Conservation (phyloP, 2,113 vertebrate species). For the Phalacrocorax carbo region DNA sequence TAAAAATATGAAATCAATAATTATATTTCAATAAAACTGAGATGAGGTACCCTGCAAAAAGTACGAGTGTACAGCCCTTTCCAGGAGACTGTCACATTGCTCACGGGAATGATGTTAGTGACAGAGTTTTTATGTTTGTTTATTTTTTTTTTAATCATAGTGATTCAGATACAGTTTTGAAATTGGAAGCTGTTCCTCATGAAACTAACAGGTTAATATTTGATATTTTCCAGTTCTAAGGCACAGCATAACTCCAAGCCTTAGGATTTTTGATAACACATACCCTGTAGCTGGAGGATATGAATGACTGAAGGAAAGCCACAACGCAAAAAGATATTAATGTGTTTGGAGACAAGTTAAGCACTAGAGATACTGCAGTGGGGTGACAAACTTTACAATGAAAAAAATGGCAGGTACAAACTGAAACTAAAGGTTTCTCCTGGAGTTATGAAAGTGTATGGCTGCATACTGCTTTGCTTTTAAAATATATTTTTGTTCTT, state of each 20-base stretch:
- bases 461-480: neutral
- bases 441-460: neutral
- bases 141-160: neutral
- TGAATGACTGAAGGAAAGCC: slow-evolving; percentile 3
- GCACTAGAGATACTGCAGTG: neutral
- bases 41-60: neutral
- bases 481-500: neutral
- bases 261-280: slow-evolving; percentile 12
- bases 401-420: neutral
- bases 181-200: neutral
- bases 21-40: neutral
- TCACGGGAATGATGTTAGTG: neutral
- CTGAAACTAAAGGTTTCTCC: neutral
- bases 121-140: neutral
- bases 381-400: neutral
- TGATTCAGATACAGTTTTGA: neutral
- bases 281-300: neutral
- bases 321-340: slow-evolving; percentile 20
- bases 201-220: slow-evolving; percentile 26
- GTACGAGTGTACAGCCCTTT: neutral
- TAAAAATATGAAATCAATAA: neutral
- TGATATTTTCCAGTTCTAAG: slow-evolving; percentile 11
- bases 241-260: neutral
- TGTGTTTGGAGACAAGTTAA: slow-evolving; percentile 17
- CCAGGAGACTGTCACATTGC: neutral